phyloP scores from a whole-genome alignment of 1,140 invertebrate genomes.

The Phymastichus coffea region DNA sequence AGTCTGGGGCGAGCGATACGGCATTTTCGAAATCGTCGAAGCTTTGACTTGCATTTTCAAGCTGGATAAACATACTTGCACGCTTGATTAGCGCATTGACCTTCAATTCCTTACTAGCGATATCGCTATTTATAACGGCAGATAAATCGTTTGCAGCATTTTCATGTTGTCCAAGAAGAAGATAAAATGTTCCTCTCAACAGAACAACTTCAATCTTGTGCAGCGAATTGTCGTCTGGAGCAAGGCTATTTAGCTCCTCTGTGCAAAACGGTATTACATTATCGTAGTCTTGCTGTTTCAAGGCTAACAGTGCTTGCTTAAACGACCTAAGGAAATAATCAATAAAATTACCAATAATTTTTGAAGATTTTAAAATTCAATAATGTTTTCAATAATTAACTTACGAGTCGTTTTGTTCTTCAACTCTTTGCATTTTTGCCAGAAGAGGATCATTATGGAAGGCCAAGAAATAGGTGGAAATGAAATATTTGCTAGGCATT shows the following conservation, averaged over 20 bases:
- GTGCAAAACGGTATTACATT: conserved; percentile 77
- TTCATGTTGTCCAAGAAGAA: conserved; percentile 72
- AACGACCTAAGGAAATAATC: conserved; percentile 16
- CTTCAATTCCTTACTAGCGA: conserved; percentile 63
- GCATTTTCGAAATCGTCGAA: conserved; percentile 78
- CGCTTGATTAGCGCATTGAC: conserved; percentile 90
- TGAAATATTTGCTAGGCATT: conserved; percentile 81
- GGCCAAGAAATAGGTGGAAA: conserved; percentile 82
- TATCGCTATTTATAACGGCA: conserved; percentile 62
- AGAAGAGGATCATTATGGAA: conserved; percentile 80
- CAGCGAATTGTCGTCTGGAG: conserved; percentile 49
- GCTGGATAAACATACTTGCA: conserved; percentile 79
- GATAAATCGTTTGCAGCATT: conserved; percentile 73
- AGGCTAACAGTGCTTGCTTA: conserved; percentile 48
- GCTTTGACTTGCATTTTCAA: conserved; percentile 71
- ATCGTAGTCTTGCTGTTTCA: conserved; percentile 74
- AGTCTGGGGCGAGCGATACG: conserved; percentile 72
- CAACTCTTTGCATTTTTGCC: conserved; percentile 38
- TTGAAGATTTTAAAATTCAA: conserved; percentile 17
- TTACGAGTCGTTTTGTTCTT: conserved; percentile 37
- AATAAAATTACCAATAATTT: not conserved
- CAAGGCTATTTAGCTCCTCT: conserved; percentile 71
- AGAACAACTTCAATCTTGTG: conserved; percentile 69
- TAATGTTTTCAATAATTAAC: conserved; percentile 22
- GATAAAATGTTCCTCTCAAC: conserved; percentile 79